Evolutionary conservation across 1,140 invertebrate species (phyloP).

Genomic region (Musca vetustissima): DNA sequence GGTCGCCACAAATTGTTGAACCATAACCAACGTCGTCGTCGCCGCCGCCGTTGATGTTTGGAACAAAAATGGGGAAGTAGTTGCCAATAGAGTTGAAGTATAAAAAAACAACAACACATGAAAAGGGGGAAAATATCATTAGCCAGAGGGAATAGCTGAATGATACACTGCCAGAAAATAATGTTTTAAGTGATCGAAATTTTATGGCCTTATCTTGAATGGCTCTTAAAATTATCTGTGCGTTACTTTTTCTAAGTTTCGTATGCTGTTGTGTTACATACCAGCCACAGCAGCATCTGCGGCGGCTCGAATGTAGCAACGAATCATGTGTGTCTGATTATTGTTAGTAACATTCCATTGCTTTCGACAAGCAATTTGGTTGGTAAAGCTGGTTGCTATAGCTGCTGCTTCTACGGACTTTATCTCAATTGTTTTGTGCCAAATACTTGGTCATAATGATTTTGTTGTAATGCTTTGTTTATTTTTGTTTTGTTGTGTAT

Average conservation of each 20-base stretch:
- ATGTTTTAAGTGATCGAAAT: too few relatives aligned
- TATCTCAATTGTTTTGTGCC: slow-evolving; percentile 20
- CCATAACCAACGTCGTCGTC: neutral
- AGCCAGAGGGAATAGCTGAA: neutral
- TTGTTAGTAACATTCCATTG: slow-evolving; percentile 1
- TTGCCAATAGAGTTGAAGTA: too few relatives aligned
- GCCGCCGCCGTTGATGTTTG: too few relatives aligned
- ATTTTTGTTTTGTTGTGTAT: too few relatives aligned
- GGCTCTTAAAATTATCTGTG: slow-evolving; percentile 1
- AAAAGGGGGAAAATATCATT: too few relatives aligned
- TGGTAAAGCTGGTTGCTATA: too few relatives aligned
- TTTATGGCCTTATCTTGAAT: slow-evolving; percentile 1
- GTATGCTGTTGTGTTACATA: too few relatives aligned
- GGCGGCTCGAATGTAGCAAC: neutral
- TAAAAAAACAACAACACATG: too few relatives aligned
- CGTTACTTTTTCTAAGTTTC: too few relatives aligned
- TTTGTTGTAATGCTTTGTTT: neutral
- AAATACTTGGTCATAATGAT: slow-evolving; percentile 19
- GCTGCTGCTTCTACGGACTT: neutral
- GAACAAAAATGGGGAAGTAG: too few relatives aligned
- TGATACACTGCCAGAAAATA: neutral
- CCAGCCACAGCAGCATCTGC: too few relatives aligned
- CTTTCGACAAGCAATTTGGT: neutral
- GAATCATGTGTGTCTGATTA: neutral
- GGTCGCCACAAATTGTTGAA: slow-evolving; percentile 10